Evolutionary conservation across 2,888 invertebrate species (phyloP), one percentile per base, ranked within the genome.

Genomic region (Conistra vaccinii): DNA sequence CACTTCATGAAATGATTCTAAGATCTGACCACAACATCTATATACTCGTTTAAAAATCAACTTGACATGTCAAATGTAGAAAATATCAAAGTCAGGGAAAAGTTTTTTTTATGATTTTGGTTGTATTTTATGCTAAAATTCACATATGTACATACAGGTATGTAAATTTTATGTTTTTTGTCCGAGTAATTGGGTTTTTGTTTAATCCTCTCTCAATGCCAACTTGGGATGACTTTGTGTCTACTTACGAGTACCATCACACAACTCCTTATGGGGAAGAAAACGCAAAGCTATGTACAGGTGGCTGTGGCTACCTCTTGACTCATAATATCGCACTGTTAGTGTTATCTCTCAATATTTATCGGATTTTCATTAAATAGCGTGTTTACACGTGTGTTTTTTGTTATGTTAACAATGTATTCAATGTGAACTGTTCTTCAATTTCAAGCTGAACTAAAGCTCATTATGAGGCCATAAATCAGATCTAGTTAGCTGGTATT

Each of bases 21-120:
- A n/a, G n/a, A n/a, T n/a, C n/a, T n/a, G n/a, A n/a, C n/a, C n/a
- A n/a, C n/a, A n/a, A n/a, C n/a, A n/a, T n/a, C n/a, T 51, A 17
- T 2, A 39, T 39, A 74, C 9, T 48, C 55, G 73, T 74, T 73
- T 75, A 63, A 57, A 35, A 57, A n/a, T 53, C 12, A 53, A 55
- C 53, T 45, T 61, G 17, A 26, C 26, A 23, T 51, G 32, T 73
- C 42, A 61, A 61, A 42, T 51, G 42, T 39, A 32, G 7, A 58
- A 60, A 39, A 39, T 51, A 29, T 42, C n/a, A 45, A 53, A 32
- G 23, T 42, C 42, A 3, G 69, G 53, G 6, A 35, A 45, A 45
- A 17, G 48, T 63, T 45, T 32, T 42, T 57, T 3, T 60, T 2
- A 48, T 32, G 20, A 5, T 61, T 12, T 35, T 61, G 14, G 3